A percentile compares a stretch with the other conserved stretches of the same genome.
phyloP scores from a whole-genome alignment of 2,113 vertebrate genomes.

The Baryphthengus martii region DNA sequence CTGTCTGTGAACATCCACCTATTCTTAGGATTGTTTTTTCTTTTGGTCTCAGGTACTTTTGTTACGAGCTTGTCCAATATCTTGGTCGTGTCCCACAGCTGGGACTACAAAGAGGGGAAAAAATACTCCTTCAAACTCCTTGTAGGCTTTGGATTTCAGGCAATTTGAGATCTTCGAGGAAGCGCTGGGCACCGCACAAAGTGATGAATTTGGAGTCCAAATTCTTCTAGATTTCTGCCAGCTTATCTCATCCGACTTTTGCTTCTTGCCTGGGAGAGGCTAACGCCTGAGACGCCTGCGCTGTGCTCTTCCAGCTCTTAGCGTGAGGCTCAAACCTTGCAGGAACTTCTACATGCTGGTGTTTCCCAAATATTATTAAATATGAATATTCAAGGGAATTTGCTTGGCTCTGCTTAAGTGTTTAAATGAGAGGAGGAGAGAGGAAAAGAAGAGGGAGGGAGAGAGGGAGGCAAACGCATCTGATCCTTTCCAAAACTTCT shows the following conservation, averaged over 20 bases:
- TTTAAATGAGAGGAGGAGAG: not conserved
- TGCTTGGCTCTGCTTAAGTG: not conserved
- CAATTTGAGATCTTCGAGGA: not conserved
- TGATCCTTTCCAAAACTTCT: not conserved
- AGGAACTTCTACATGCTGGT: not conserved
- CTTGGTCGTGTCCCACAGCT: not conserved
- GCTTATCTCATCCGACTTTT: not conserved
- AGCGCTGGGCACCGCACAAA: not conserved
- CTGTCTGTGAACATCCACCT: not conserved
- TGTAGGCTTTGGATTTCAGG: not conserved
- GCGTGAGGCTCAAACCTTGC: not conserved
- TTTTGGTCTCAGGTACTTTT: not conserved
- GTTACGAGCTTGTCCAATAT: not conserved
- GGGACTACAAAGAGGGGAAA: not conserved
- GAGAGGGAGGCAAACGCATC: not conserved
- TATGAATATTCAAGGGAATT: not conserved
- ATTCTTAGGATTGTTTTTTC: not conserved
- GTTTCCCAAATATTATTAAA: slow-evolving; percentile 3
- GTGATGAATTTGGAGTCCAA: not conserved
- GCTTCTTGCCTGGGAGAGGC: not conserved
- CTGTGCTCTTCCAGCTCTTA: not conserved
- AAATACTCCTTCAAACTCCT: not conserved
- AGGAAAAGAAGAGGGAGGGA: not conserved
- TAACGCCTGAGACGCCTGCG: not conserved
- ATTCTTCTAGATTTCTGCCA: not conserved